Percentiles rank a stretch among this genome's conserved stretches.
Evolutionary conservation across 2,797 vertebrate genomes (phyloP).

Genomic region (Ctenochaetus hawaiiensis): DNA sequence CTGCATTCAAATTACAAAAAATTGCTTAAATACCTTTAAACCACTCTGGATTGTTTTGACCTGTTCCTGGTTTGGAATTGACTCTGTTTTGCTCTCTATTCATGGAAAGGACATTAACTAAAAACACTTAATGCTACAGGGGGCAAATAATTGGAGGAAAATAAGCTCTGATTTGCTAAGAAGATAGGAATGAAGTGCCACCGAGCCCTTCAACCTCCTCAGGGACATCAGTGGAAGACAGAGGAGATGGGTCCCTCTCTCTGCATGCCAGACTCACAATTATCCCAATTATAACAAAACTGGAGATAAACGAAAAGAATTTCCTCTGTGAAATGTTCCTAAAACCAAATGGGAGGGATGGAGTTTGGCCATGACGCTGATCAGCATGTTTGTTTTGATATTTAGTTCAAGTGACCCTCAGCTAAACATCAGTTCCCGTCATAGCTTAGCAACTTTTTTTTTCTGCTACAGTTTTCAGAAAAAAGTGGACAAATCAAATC

Average conservation of each 20-base stretch:
- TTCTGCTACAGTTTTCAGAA: neutral
- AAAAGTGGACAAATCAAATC: neutral
- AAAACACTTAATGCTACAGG: constrained; percentile 3
- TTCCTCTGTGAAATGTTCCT: constrained; percentile 32
- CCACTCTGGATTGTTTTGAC: constrained; percentile 28
- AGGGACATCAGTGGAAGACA: constrained; percentile 55
- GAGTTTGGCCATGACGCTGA: neutral
- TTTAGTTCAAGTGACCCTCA: neutral
- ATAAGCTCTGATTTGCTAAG: constrained; percentile 26
- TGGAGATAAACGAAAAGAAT: constrained; percentile 45
- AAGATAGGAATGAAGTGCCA: constrained; percentile 36
- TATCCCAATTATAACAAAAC: constrained; percentile 65
- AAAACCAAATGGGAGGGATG: neutral
- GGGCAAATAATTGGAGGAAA: constrained; percentile 25
- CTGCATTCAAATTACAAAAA: constrained; percentile 29
- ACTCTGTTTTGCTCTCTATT: constrained; percentile 20
- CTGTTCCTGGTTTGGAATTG: constrained; percentile 42
- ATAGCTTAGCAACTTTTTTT: neutral
- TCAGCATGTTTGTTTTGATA: neutral
- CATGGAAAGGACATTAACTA: constrained; percentile 34
- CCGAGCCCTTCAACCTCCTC: constrained; percentile 42
- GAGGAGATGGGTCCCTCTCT: constrained; percentile 39
- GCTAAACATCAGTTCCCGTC: neutral
- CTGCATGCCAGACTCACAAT: constrained; percentile 41
- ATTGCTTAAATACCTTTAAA: constrained; percentile 46